Evolutionary conservation across 2,113 vertebrate genomes (phyloP), one percentile per base, ranked within the genome.

Genomic region (Electrona antarctica): DNA sequence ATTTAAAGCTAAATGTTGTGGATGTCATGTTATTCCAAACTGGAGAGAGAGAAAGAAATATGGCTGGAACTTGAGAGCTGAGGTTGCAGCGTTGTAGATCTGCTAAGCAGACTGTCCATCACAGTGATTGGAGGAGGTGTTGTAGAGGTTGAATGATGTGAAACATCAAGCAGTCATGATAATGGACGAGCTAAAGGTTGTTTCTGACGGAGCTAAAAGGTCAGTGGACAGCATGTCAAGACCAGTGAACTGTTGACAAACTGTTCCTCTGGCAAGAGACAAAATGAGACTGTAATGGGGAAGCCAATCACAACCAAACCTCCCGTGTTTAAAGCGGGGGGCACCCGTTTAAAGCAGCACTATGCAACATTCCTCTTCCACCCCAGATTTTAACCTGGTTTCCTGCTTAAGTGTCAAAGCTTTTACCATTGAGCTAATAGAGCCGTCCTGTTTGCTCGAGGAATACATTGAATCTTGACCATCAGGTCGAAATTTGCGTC

Each of bases 141-240:
- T 71, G 67, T 52, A 60, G 57, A 54, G 3, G 59, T 47, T 55
- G 46, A 5, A 7, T 12, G 7, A 28, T 59, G 45, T 29, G 14
- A 51, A n/a, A 68, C n/a, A 10, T 46, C 60, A 58, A 51, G 33
- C 68, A 55, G 62, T 71, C 63, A 15, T 74, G 69, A 63, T 76
- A 81, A 73, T 75, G 52, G 78, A 80, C 66, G 67, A 76, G 68
- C 64, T 11, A 72, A 71, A 80, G 83, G 80, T 75, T 71, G 69
- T 62, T 64, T 69, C 71, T 65, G 72, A 66, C 33, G 11, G 71
- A 28, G 61, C n/a, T 58, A 66, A 85, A 83, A 83, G 83, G 78
- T 85, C 83, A 85, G 41, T 28, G 15, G 7, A 12, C 54, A 59
- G 61, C 58, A 63, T 7, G 8, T 13, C 10, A 60, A 47, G 29